Base-by-base conservation (phyloP, 2,888 invertebrate genomes). In the Ennomos quercinarius region DNA sequence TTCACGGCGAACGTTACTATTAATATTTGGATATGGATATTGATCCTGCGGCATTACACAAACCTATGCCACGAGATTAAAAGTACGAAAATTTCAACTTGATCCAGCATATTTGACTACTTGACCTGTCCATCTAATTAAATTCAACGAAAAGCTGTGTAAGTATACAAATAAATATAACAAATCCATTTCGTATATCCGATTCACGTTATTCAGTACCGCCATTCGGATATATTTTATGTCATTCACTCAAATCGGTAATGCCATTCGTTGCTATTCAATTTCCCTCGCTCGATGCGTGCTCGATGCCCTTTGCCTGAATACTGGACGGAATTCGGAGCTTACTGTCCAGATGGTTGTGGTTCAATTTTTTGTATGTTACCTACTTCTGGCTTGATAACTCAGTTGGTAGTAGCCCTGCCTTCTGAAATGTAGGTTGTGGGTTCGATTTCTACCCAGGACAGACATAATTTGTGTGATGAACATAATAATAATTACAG, bases 261-360 rank as follows among this genome's bases (percentile, higher is more conserved):
- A 81, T 79, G 76, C 75, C 75, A 76, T 81, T 81, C 78, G 78
- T 85, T 84, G 83, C 83, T 78, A 83, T 86, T 85, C 87, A 86
- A 87, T 87, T 87, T 87, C 87, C 86, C 78, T 73, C 54, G 36
- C 52, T 41, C 59, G 63, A 66, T 45, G 61, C 78, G 72, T 53
- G 36, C 52, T 41, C 59, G 63, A 66, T 45, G 61, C 57, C 66
- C 46, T 51, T 41, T n/a, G 47, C 27, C 39, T 44, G 45, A 27
- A 12, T 11, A 10, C 36, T 49, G 8, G 9, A 4, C 27, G 6
- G 27, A 27, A 27, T 27, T 27, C 27, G 27, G 27, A 6, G 27
- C 5, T 49, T 38, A 27, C 39, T 5, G 47, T 37, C 17, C 38
- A 5, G n/a, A 17, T 38, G 38, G 47, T 10, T 27, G 17, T 38